Percentiles rank a stretch among this genome's conserved stretches.
phyloP scores from a whole-genome alignment of 2,888 invertebrate genomes.

The Diarsia dahlii region DNA sequence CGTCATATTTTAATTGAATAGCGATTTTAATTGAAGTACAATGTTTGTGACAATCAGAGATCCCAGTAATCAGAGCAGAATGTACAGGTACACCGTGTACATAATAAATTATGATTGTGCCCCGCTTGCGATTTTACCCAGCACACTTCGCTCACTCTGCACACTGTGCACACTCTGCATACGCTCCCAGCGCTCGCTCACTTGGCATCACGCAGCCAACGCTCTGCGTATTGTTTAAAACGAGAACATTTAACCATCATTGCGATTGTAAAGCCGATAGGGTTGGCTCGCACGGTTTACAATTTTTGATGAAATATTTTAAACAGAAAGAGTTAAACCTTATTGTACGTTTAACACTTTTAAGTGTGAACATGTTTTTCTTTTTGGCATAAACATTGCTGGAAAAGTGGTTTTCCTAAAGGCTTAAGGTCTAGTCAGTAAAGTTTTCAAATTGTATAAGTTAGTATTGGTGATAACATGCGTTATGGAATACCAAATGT shows the following conservation, averaged over 20 bases:
- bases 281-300: background rate
- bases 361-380: background rate
- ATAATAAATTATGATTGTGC: background rate
- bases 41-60: background rate
- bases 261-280: conserved; percentile 22
- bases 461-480: no score
- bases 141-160: background rate
- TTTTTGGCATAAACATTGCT: background rate
- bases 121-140: background rate
- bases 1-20: no score
- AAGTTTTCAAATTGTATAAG: no score
- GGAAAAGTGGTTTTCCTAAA: no score
- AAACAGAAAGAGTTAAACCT: background rate
- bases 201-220: conserved; percentile 23
- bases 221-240: conserved; percentile 49
- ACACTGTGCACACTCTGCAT: background rate
- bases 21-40: background rate
- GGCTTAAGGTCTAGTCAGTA: no score
- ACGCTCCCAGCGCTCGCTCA: conserved; percentile 13
- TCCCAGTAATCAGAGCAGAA: background rate
- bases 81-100: background rate
- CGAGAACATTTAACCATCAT: conserved; percentile 45
- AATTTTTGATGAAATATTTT: background rate
- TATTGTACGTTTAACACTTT: background rate
- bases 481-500: no score